Evolutionary conservation across 2,113 vertebrate genomes (phyloP).

Genomic region (Phylloscopus whistleri): DNA sequence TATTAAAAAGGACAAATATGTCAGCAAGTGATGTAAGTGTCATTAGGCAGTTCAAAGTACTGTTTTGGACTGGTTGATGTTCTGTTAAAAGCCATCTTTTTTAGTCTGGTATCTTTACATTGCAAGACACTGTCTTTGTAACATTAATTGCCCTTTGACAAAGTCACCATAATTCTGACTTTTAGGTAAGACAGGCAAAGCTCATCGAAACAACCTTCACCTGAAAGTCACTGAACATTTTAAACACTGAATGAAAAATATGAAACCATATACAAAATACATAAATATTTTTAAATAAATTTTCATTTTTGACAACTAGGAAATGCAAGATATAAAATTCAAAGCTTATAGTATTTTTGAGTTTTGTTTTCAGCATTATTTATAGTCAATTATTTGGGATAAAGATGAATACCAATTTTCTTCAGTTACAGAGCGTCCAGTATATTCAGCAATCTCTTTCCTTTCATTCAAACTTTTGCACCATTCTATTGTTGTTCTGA

Average conservation of each 20-base stretch:
- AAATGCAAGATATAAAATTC: not conserved
- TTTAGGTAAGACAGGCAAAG: not conserved
- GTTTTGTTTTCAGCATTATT: not conserved
- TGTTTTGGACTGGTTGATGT: not conserved
- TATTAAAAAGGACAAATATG: not conserved
- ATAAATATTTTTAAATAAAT: not conserved
- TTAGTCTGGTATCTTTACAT: not conserved
- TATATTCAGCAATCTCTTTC: not conserved
- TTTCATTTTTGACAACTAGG: not conserved
- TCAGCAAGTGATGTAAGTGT: not conserved
- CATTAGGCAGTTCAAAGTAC: not conserved
- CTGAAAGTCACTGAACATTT: not conserved
- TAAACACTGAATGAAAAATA: not conserved
- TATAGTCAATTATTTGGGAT: not conserved
- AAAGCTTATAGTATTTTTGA: not conserved
- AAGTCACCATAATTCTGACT: not conserved
- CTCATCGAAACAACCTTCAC: not conserved
- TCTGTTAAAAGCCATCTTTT: not conserved
- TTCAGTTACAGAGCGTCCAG: not conserved
- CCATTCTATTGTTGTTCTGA: conserved; percentile 68
- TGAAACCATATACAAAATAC: not conserved
- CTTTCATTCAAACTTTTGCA: conserved; percentile 64
- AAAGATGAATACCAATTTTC: conserved; percentile 71
- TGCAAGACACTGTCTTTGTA: not conserved
- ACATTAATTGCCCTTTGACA: not conserved